Evolutionary conservation across 2,888 invertebrate species (phyloP).

Genomic region (Mystacides longicornis): DNA sequence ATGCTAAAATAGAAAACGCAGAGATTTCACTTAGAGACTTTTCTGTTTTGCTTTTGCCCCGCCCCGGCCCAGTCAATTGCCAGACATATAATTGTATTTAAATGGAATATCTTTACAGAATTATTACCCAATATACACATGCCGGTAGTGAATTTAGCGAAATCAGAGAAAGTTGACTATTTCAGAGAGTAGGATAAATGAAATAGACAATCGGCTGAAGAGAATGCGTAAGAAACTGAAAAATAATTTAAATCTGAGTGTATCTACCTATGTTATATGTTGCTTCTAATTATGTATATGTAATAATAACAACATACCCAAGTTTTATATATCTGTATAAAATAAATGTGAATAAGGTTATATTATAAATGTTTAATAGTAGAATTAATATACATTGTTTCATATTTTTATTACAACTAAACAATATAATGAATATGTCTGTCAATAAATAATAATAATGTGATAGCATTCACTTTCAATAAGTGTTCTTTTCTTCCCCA

Average conservation of each 20-base stretch:
- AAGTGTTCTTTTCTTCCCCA: constrained; percentile 15
- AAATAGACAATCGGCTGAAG: neutral
- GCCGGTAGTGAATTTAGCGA: neutral
- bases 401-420: neutral
- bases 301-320: neutral
- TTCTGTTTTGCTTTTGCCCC: no score
- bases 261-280: neutral
- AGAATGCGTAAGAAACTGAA: neutral
- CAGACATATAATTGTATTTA: no score
- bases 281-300: constrained; percentile 4
- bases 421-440: neutral
- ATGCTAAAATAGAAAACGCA: no score
- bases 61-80: no score
- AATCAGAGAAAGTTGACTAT: neutral
- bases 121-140: neutral
- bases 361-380: constrained; percentile 1
- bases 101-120: neutral
- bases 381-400: constrained; percentile 1
- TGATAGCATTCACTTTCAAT: neutral
- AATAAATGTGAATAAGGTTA: neutral
- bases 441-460: neutral
- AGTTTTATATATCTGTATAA: neutral
- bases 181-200: neutral
- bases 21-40: no score
- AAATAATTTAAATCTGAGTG: neutral